Base-by-base conservation (phyloP, 2,797 vertebrate species). In the Gephyroberyx darwinii region DNA sequence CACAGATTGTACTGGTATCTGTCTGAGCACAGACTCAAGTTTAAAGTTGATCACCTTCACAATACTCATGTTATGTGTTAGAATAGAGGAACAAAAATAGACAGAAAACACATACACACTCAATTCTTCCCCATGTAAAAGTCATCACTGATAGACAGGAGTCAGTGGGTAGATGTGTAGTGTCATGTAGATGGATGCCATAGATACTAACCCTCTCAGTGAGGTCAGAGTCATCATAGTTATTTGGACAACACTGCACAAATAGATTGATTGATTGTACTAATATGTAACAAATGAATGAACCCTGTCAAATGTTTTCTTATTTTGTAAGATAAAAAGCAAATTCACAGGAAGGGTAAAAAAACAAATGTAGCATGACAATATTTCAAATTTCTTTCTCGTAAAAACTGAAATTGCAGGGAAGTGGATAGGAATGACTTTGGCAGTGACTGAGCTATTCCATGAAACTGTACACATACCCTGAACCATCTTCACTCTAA, bases 381-480 rank as follows among this genome's bases (percentile, higher is more conserved):
- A 13, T 19, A 62, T 20, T 50, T 65, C 6, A 54, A 37, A 72
- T 71, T 51, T 31, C 52, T 65, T 31, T 75, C n/a, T 33, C 63
- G 51, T 74, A 47, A 77, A 80, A 72, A 74, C n/a, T 58, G 57
- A 74, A 61, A 69, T 59, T 48, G 67, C 45, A 63, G 59, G 81
- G 86, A 90, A 83, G 80, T 83, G 56, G 62, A 69, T 55, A 19
- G 53, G 51, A 73, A 41, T 55, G 69, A 64, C 72, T 71, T 78
- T 77, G 76, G 77, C 74, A 83, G 80, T 84, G 87, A 86, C 86
- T 61, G 77, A 81, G 75, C 53, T 81, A 78, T 89, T 90, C 82
- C 80, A 74, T 31, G 41, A 72, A 84, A 87, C 50, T 56, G 54
- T 51, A 51, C 50, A 72, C 52, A 30, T 33, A 50, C 33, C 53